phyloP scores from a whole-genome alignment of 2,113 vertebrate genomes.

The Oreochromis spilurus region DNA sequence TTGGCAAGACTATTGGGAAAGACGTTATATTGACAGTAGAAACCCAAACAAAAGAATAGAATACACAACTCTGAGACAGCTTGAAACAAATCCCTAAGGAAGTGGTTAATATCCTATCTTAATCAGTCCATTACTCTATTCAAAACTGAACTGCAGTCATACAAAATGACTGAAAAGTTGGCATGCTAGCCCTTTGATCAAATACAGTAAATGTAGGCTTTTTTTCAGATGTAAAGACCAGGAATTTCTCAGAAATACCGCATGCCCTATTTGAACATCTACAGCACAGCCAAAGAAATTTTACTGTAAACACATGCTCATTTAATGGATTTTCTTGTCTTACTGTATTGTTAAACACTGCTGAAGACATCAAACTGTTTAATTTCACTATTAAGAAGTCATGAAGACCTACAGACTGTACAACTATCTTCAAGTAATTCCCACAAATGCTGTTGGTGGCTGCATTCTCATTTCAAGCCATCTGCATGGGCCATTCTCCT shows the following conservation, averaged over 20 bases:
- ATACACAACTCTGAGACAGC: background rate
- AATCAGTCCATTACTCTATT: background rate
- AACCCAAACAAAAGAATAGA: background rate
- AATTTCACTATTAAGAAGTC: background rate
- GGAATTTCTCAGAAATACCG: background rate
- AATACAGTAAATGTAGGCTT: background rate
- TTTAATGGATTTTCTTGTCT: background rate
- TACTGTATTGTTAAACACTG: background rate
- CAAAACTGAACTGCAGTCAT: background rate
- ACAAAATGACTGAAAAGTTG: background rate
- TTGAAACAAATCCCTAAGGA: background rate
- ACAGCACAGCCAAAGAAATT: background rate
- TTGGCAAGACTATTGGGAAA: background rate
- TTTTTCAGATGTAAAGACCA: background rate
- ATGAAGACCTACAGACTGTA: background rate
- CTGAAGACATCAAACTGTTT: background rate
- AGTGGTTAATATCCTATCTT: background rate
- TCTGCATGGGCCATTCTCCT: background rate
- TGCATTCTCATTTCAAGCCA: background rate
- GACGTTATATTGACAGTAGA: background rate
- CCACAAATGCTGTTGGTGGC: background rate
- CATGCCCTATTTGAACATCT: background rate
- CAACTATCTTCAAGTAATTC: background rate
- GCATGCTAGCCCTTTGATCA: background rate
- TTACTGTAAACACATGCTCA: background rate